Conservation (phyloP, 2,113 vertebrate genomes). For the Ginglymostoma cirratum region DNA sequence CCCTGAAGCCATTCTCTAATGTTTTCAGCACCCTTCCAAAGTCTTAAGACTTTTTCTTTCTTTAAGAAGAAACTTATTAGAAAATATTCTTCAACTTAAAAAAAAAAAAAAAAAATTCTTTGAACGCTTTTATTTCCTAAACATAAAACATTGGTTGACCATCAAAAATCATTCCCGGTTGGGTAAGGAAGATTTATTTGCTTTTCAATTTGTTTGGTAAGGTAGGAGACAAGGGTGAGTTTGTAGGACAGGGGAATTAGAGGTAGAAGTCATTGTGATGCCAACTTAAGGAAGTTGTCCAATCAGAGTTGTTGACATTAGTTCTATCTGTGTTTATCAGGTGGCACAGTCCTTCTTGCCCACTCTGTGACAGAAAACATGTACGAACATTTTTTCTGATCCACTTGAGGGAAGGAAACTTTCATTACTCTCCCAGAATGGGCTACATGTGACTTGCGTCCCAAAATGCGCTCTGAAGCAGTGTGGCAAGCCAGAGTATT, state of each 20-base stretch:
- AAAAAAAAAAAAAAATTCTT: not conserved
- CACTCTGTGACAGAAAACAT: not conserved
- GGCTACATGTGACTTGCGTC: not conserved
- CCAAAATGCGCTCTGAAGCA: not conserved
- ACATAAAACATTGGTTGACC: not conserved
- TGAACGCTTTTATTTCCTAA: not conserved
- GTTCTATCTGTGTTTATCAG: not conserved
- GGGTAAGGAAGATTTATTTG: not conserved
- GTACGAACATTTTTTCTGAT: conserved; percentile 30
- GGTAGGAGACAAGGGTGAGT: not conserved
- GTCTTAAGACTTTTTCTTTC: too few relatives aligned
- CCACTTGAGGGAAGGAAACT: conserved; percentile 31
- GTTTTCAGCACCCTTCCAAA: too few relatives aligned
- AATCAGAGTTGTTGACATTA: not conserved
- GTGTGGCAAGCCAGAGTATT: not conserved
- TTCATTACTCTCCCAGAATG: not conserved
- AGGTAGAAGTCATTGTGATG: not conserved
- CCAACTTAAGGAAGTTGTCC: not conserved
- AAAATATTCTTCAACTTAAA: too few relatives aligned
- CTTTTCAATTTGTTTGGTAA: not conserved
- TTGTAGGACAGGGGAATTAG: not conserved
- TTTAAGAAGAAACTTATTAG: too few relatives aligned
- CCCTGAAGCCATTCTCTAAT: too few relatives aligned
- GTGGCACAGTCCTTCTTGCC: not conserved
- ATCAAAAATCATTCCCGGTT: not conserved